Conservation (phyloP, 2,888 invertebrate species). For the Apeira syringaria region DNA sequence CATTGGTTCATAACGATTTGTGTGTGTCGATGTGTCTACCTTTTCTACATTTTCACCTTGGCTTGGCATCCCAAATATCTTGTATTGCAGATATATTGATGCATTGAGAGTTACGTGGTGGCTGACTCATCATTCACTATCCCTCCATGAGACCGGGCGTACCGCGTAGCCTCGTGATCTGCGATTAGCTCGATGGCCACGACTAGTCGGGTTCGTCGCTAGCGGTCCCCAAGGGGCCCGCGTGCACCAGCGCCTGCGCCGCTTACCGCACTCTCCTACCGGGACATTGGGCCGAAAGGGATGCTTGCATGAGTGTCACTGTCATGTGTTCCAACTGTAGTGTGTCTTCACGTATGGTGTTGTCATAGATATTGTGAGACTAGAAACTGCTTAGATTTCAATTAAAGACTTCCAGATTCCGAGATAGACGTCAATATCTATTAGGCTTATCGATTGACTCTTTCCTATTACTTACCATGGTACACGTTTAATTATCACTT, state of each 20-base stretch:
- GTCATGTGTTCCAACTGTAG: slow-evolving; percentile 51
- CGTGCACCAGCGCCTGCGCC: slow-evolving; percentile 5
- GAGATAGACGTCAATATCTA: slow-evolving; percentile 1
- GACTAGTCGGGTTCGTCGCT: slow-evolving; percentile 32
- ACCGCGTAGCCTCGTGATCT: slow-evolving; percentile 53
- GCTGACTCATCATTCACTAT: slow-evolving; percentile 52
- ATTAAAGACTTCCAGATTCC: slow-evolving; percentile 3
- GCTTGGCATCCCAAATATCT: slow-evolving; percentile 79
- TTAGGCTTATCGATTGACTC: slow-evolving; percentile 13
- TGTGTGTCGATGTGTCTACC: slow-evolving; percentile 39
- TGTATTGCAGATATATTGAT: slow-evolving; percentile 72
- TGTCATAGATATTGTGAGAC: slow-evolving; percentile 25
- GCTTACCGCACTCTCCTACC: slow-evolving; percentile 18
- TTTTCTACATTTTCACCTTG: slow-evolving; percentile 55
- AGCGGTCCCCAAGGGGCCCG: slow-evolving; percentile 7
- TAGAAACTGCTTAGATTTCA: slow-evolving; percentile 23
- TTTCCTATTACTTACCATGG: slow-evolving; percentile 12
- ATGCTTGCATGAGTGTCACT: slow-evolving; percentile 69
- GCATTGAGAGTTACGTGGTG: slow-evolving; percentile 51
- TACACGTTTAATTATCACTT: slow-evolving; percentile 12
- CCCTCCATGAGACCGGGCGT: slow-evolving; percentile 55
- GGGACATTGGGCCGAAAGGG: slow-evolving; percentile 28
- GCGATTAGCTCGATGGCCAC: slow-evolving; percentile 72
- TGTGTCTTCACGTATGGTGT: slow-evolving; percentile 34
- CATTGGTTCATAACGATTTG: slow-evolving; percentile 50